Evolutionary conservation across 2,888 invertebrate species (phyloP), one percentile per base, ranked within the genome.

Genomic region (Congeria kusceri): DNA sequence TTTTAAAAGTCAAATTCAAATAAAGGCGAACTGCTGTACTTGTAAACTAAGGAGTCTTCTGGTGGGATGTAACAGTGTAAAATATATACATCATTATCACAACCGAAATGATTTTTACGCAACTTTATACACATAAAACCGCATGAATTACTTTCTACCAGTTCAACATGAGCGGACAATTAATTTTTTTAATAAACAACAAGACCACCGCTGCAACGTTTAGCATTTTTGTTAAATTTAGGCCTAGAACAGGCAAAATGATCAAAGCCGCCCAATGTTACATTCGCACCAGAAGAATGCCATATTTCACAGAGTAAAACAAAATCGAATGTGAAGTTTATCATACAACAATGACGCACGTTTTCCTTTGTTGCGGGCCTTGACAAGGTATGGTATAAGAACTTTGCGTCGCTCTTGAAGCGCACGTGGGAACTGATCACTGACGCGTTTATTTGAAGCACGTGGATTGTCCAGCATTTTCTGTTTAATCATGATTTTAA

Each of bases 51-150:
- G 20, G 66, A 61, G 15, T 73, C 59, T 66, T 73, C 66, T 56
- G 73, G 73, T 11, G 73, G 73, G 18, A 73, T 73, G 49, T 73
- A 73, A 20, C 59, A 65, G 44, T 47, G 27, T 39, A 65, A 73
- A 9, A 65, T 29, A 39, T 57, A 73, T 27, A 29, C 29, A 32
- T 58, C 73, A 27, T 20, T 57, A 7, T 49, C 61, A n/a, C 28
- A 23, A 47, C 61, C 7, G n/a, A 23, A 73, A 46, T 32, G 32
- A 9, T 18, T 46, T 18, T 32, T 58, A 27, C 61, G 46, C 23
- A 73, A 28, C 49, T 73, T 73, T 23, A 66, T 23, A 65, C 73
- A 73, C 23, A 73, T 28, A 11, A 73, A 66, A 49, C 65, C 65
- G 25, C 32, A 59, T 11, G 20, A 18, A 59, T 73, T 47, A 39